Evolutionary conservation across 2,888 invertebrate genomes (phyloP), one percentile per base, ranked within the genome.

Genomic region (Xiphydria camelus): DNA sequence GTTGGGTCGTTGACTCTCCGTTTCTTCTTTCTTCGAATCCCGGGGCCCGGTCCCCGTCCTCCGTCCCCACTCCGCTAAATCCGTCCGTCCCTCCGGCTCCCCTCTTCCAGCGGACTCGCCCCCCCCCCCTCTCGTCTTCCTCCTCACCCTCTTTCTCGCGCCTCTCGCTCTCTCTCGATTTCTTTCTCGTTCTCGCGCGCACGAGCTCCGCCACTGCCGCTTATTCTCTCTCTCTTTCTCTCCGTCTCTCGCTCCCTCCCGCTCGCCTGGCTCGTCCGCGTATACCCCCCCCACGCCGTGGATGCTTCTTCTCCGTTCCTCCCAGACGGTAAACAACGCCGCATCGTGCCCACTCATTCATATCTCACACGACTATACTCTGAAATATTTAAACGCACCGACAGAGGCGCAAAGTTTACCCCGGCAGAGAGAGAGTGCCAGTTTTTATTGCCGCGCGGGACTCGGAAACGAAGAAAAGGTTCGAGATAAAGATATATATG

Each of bases 21-120:
- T 66, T 68, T 69, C 70, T 70, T 65, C 63, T 66, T 70, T 68
- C 68, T 65, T 66, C 66, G 66, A 70, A 69, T 68, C 64, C 66
- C 61, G 61, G n/a, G 57, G 64, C 49, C 63, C 54, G 55, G 55
- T 59, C 59, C 60, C 57, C 53, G 45, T 34, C 23, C 53, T 53
- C 58, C 53, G 50, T 50, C 38, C 40, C 40, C 40, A 34, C 47
- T 37, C 36, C 46, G 46, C 52, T 55, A 48, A 50, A 50, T 47
- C 45, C 38, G 7, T 20, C 15, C 10, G 10, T 20, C 26, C 22
- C 18, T 18, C 9, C 17, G 14, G 21, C 33, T 39, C 39, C 35
- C 20, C 41, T 41, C 25, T 23, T 19, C 26, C 32, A n/a, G n/a
- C 43, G 39, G 40, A 37, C 25, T 32, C 35, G 34, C 32, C 45